Conservation (phyloP, 2,113 vertebrate species). For the Butorides virescens region DNA sequence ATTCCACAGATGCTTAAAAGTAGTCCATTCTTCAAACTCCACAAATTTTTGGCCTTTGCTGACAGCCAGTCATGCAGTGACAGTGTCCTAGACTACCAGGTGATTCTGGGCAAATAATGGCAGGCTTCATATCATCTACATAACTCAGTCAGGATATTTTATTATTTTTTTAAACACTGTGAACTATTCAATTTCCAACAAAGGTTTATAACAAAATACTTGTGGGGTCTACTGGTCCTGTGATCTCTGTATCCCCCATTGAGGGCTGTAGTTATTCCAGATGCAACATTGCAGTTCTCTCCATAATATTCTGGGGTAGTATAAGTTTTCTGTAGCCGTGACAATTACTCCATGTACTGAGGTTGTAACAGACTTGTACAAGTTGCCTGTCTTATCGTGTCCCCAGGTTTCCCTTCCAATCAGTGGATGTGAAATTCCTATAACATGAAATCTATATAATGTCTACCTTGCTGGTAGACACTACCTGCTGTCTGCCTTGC, state of each 20-base stretch:
- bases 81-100: neutral
- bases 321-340: neutral
- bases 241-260: neutral
- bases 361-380: neutral
- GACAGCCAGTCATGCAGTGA: neutral
- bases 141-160: neutral
- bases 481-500: neutral
- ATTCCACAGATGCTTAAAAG: neutral
- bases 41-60: neutral
- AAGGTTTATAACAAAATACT: neutral
- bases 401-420: neutral
- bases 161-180: neutral
- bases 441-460: neutral
- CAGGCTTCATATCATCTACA: neutral
- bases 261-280: neutral
- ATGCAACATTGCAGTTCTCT: neutral
- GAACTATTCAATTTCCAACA: neutral
- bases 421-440: neutral
- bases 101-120: neutral
- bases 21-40: neutral
- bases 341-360: neutral
- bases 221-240: neutral
- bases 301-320: neutral
- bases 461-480: neutral
- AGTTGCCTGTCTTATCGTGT: neutral